Conservation (phyloP, 2,113 vertebrate genomes). For the Syngnathus typhle region DNA sequence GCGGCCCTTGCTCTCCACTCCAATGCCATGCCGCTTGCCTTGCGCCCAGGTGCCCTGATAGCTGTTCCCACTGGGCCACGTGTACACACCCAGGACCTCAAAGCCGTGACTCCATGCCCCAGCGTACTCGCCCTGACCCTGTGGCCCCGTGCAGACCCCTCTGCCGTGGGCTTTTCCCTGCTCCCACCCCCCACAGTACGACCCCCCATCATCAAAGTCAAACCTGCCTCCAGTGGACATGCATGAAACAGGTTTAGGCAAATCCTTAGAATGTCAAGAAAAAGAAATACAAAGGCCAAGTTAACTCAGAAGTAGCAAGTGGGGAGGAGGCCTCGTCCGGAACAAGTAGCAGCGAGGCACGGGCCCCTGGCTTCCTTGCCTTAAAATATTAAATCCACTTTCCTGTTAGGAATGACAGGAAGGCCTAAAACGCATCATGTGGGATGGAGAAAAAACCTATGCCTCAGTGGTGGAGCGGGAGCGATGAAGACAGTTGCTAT, state of each 20-base stretch:
- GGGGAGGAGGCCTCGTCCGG: constrained; percentile 17
- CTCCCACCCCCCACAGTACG: constrained; percentile 99
- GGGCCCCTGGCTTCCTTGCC: constrained; percentile 30
- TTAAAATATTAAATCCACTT: constrained; percentile 26
- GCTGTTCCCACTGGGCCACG: constrained; percentile 96
- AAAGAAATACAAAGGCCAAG: constrained; percentile 46
- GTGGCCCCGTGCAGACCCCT: constrained; percentile 95
- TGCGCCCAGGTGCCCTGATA: constrained; percentile 98
- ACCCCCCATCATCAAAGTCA: constrained; percentile 99
- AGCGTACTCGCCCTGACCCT: constrained; percentile 95
- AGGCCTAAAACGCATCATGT: constrained; percentile 25
- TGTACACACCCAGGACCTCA: constrained; percentile 96
- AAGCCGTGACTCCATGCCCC: constrained; percentile 98
- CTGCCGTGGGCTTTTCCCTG: constrained; percentile 97
- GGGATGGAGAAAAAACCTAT: constrained; percentile 28
- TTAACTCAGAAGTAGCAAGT: constrained; percentile 45
- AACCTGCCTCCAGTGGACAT: constrained; percentile 87
- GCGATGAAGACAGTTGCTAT: constrained; percentile 45
- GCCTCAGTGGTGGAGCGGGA: constrained; percentile 44
- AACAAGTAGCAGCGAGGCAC: constrained; percentile 39
- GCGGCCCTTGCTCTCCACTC: constrained; percentile 95
- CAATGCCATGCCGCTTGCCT: constrained; percentile 94
- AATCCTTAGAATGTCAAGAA: constrained; percentile 73
- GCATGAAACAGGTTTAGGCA: constrained; percentile 77
- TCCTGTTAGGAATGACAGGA: constrained; percentile 18